Percentiles rank a stretch among this genome's conserved stretches.
These are phyloP conservation scores for Ypsolopha scabrella DNA, from an alignment of 2,888 invertebrate genomes.

Conservation along the genomic window DNA sequence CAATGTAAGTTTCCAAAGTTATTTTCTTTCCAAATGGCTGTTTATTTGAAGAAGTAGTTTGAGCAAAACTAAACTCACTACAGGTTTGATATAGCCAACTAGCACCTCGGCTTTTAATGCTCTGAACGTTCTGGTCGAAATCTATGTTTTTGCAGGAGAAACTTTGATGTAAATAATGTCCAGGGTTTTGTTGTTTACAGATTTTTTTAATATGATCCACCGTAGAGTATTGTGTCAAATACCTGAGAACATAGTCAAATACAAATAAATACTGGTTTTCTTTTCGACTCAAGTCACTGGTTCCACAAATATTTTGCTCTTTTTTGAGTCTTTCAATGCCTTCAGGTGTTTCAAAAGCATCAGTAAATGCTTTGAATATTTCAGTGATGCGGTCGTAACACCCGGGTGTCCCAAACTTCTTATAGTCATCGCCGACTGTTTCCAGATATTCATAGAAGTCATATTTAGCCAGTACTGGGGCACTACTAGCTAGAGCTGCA, in stretches of 20 bases:
- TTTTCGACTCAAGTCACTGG: conserved; percentile 30
- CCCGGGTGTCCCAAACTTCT: conserved; percentile 27
- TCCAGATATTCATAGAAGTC: conserved; percentile 8
- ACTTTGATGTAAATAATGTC: conserved; percentile 13
- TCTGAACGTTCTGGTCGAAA: conserved; percentile 21
- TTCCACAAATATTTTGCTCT: conserved; percentile 43
- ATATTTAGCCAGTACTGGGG: conserved; percentile 23
- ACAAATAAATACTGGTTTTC: conserved; percentile 48
- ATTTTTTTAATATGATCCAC: conserved; percentile 25
- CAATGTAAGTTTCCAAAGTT: conserved; percentile 43
- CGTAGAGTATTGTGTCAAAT: conserved; percentile 44
- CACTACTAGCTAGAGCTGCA: conserved; percentile 56
- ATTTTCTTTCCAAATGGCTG: conserved; percentile 70
- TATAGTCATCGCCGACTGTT: conserved; percentile 1
- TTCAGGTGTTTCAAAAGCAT: conserved; percentile 25
- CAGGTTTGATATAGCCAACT: conserved; percentile 74
- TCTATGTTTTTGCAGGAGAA: conserved; percentile 9
- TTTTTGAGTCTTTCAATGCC: conserved; percentile 36
- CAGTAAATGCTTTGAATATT: conserved; percentile 33
- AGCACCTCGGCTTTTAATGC: conserved; percentile 58
- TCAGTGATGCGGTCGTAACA: conserved; percentile 32
- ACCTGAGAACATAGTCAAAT: conserved; percentile 21
- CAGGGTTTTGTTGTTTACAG: conserved; percentile 20
- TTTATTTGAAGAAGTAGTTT: conserved; percentile 67
- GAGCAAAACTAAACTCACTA: conserved; percentile 81